phyloP scores from a whole-genome alignment of 2,888 invertebrate species.

The Epinotia nisella region DNA sequence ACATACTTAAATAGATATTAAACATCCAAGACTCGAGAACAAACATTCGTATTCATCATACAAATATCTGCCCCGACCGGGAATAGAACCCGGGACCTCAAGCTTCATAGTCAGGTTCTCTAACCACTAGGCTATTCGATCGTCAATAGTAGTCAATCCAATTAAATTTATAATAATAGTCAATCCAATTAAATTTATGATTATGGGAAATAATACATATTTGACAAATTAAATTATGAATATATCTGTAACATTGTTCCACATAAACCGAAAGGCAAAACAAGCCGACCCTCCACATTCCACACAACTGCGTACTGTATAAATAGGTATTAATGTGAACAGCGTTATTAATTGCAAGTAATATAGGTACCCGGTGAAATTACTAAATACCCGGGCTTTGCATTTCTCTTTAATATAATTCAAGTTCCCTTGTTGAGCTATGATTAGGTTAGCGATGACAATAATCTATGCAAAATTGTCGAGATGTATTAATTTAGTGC shows the following conservation, averaged over 20 bases:
- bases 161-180: too few relatives aligned
- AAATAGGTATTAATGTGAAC: constrained; percentile 39
- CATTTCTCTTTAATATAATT: constrained; percentile 36
- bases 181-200: too few relatives aligned
- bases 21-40: too few relatives aligned
- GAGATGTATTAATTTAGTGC: background rate
- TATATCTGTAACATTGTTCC: background rate
- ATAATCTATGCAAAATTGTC: background rate
- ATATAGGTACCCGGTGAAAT: constrained; percentile 40
- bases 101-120: too few relatives aligned
- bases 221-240: background rate
- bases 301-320: constrained; percentile 19
- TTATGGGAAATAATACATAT: too few relatives aligned
- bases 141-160: too few relatives aligned
- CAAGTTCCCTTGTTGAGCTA: constrained; percentile 21
- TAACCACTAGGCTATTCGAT: too few relatives aligned
- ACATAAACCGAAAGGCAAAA: background rate
- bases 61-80: too few relatives aligned
- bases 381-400: constrained; percentile 35
- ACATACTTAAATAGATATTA: too few relatives aligned
- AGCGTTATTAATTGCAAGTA: constrained; percentile 39
- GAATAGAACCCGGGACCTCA: too few relatives aligned
- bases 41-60: too few relatives aligned
- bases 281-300: constrained; percentile 30
- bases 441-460: constrained; percentile 11